Conservation (phyloP, 2,797 vertebrate genomes). For the Kryptopterus vitreolus region DNA sequence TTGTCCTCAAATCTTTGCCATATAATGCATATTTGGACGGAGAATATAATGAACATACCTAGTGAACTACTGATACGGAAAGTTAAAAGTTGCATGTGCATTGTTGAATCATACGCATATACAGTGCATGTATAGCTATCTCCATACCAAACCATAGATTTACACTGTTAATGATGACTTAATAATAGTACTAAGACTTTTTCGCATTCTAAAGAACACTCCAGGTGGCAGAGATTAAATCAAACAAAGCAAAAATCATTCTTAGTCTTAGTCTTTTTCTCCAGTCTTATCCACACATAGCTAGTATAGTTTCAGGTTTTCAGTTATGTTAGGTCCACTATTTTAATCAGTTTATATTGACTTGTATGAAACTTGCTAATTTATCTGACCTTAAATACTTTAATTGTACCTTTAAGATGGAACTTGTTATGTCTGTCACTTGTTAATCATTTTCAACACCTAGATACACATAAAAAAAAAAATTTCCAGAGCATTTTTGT, state of each 20-base stretch:
- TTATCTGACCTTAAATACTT: background rate
- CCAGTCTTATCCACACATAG: background rate
- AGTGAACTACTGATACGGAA: too few species aligned
- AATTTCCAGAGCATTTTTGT: slow-evolving; percentile 15
- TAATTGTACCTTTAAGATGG: background rate
- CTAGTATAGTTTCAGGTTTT: background rate
- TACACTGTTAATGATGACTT: too few species aligned
- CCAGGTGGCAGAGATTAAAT: background rate
- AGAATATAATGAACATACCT: too few species aligned
- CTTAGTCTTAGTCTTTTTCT: too few species aligned
- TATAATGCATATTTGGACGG: too few species aligned
- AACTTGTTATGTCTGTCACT: background rate
- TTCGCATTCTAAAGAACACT: background rate
- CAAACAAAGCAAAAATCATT: too few species aligned
- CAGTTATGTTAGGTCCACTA: background rate
- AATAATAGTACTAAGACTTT: background rate
- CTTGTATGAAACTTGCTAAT: too few species aligned
- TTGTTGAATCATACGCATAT: too few species aligned
- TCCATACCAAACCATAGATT: background rate
- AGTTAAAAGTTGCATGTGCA: too few species aligned
- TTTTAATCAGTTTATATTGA: slow-evolving; percentile 3
- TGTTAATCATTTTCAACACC: background rate
- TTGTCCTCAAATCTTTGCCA: too few species aligned
- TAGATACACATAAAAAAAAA: background rate
- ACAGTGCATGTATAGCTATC: too few species aligned